These are phyloP conservation scores for Candidula unifasciata DNA, from an alignment of 2,888 invertebrate genomes.

Conservation along the genomic window DNA sequence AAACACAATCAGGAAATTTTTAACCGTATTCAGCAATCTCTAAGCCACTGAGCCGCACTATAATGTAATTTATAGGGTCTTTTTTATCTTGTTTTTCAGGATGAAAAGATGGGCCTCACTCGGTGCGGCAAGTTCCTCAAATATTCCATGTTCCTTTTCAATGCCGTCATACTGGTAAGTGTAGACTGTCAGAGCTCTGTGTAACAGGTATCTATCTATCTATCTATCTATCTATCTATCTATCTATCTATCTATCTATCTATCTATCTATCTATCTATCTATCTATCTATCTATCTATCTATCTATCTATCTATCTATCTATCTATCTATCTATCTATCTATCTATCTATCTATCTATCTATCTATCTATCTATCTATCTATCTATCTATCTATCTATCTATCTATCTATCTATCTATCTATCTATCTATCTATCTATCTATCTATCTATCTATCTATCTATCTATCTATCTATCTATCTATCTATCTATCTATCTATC, in stretches of 20 bases:
- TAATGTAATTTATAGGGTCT: too few species aligned
- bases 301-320: not conserved
- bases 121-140: conserved; percentile 70
- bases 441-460: too few species aligned
- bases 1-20: too few species aligned
- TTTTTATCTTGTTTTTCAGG: conserved; percentile 45
- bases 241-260: not conserved
- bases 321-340: not conserved
- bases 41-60: too few species aligned
- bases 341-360: conserved; percentile 1
- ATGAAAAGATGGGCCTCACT: conserved; percentile 66
- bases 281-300: not conserved
- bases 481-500: too few species aligned
- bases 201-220: not conserved
- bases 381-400: too few species aligned
- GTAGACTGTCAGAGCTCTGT: too few species aligned
- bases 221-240: not conserved
- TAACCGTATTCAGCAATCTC: too few species aligned
- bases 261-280: conserved; percentile 6
- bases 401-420: too few species aligned
- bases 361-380: too few species aligned
- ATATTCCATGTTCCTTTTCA: conserved; percentile 71
- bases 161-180: conserved; percentile 70
- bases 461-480: too few species aligned
- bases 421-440: too few species aligned